Evolutionary conservation across 2,888 invertebrate genomes (phyloP).

Genomic region (Balanococcus diminutus): DNA sequence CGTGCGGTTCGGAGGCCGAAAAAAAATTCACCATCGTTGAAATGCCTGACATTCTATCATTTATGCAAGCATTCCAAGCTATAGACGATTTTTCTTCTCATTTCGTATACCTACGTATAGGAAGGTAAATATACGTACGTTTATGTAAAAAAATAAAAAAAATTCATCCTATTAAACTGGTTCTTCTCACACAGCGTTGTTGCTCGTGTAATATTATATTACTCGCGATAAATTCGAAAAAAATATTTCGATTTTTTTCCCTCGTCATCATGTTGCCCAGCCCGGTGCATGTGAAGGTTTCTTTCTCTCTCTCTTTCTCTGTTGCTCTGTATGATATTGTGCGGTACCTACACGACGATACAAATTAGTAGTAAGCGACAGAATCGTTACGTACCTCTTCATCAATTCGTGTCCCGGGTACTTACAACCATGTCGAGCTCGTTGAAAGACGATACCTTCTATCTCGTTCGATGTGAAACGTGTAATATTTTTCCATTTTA

Average conservation of each 20-base stretch:
- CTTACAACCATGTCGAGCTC: background rate
- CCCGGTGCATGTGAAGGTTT: background rate
- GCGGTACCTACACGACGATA: slow-evolving; percentile 14
- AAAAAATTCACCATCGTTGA: background rate
- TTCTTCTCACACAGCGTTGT: background rate
- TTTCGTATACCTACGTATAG: background rate
- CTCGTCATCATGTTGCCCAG: background rate
- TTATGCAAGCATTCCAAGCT: background rate
- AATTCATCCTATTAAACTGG: slow-evolving; percentile 5
- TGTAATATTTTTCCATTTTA: slow-evolving; percentile 15
- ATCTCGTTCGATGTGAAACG: background rate
- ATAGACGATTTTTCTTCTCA: background rate
- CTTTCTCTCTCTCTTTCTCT: background rate
- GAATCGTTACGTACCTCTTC: slow-evolving; percentile 12
- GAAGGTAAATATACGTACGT: background rate
- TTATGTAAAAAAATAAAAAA: background rate
- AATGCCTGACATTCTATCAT: background rate
- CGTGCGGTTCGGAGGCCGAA: background rate
- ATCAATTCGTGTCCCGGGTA: background rate
- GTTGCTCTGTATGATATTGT: background rate
- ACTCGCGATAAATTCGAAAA: background rate
- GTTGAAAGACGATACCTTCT: slow-evolving; percentile 40
- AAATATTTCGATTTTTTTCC: background rate
- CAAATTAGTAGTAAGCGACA: slow-evolving; percentile 10
- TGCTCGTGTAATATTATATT: background rate